phyloP scores from a whole-genome alignment of 1,140 invertebrate species.

The Solen grandis region DNA sequence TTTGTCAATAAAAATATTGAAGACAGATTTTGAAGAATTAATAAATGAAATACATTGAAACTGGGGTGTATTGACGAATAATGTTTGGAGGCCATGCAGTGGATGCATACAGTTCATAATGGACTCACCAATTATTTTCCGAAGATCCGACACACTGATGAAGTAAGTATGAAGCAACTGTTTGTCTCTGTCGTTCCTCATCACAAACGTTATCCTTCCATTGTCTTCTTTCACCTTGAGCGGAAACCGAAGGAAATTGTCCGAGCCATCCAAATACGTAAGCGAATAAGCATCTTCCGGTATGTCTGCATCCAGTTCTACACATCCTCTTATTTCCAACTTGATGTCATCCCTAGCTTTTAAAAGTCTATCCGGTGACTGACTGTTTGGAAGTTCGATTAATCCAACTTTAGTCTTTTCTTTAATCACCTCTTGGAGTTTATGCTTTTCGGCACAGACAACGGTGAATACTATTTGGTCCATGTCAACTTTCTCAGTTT shows the following conservation, averaged over 20 bases:
- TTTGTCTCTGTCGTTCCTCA: conserved; percentile 39
- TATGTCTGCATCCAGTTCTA: conserved; percentile 42
- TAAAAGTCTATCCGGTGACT: conserved; percentile 49
- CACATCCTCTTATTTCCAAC: conserved; percentile 44
- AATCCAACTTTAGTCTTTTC: conserved; percentile 47
- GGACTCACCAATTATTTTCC: conserved; percentile 47
- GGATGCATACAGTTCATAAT: no score
- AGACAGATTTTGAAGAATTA: no score
- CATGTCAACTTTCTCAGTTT: not conserved
- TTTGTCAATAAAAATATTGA: no score
- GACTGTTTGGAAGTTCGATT: conserved; percentile 53
- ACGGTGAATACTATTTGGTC: conserved; percentile 44
- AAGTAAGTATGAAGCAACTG: conserved; percentile 50
- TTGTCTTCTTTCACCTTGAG: conserved; percentile 30
- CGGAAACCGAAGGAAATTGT: conserved; percentile 54
- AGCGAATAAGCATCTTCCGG: conserved; percentile 48
- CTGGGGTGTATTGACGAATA: no score
- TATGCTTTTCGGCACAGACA: conserved; percentile 46
- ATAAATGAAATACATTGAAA: no score
- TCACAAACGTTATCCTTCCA: conserved; percentile 39
- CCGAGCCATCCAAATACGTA: conserved; percentile 50
- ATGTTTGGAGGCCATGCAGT: no score
- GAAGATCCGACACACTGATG: conserved; percentile 26
- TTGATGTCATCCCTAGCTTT: conserved; percentile 52
- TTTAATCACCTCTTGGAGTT: conserved; percentile 37